A percentile compares a stretch with the other conserved stretches of the same genome.
Evolutionary conservation across 2,113 vertebrate species (phyloP).

Genomic region (Rhinogobius similis): DNA sequence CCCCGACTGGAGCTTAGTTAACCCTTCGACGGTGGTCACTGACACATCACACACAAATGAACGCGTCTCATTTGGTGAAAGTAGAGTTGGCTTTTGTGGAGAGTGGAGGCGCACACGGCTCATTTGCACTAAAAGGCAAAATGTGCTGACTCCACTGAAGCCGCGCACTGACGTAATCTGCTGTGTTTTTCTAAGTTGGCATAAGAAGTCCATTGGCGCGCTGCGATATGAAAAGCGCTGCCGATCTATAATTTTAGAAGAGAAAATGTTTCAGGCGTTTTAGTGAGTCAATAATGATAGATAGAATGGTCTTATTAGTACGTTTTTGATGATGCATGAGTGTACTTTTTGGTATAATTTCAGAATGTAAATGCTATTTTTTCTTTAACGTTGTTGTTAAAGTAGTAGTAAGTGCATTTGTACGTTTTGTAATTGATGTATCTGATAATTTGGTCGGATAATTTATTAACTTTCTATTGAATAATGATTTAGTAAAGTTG

Average conservation of each 20-base stretch:
- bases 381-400: too few species aligned
- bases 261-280: not conserved
- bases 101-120: not conserved
- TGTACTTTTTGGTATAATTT: too few species aligned
- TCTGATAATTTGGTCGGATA: too few species aligned
- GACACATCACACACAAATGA: not conserved
- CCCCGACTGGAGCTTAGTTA: too few species aligned
- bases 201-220: not conserved
- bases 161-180: not conserved
- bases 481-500: not conserved
- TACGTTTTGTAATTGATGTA: not conserved
- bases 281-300: too few species aligned
- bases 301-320: too few species aligned
- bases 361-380: too few species aligned
- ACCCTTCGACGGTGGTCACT: too few species aligned
- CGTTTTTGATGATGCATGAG: too few species aligned
- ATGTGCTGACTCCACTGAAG: conserved; percentile 5
- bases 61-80: not conserved
- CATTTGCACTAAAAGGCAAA: conserved; percentile 9
- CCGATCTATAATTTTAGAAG: not conserved
- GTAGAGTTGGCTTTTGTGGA: not conserved
- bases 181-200: not conserved
- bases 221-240: not conserved
- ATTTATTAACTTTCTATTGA: too few species aligned
- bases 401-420: not conserved